Conservation (phyloP, 2,797 vertebrate genomes). For the Numenius phaeopus region DNA sequence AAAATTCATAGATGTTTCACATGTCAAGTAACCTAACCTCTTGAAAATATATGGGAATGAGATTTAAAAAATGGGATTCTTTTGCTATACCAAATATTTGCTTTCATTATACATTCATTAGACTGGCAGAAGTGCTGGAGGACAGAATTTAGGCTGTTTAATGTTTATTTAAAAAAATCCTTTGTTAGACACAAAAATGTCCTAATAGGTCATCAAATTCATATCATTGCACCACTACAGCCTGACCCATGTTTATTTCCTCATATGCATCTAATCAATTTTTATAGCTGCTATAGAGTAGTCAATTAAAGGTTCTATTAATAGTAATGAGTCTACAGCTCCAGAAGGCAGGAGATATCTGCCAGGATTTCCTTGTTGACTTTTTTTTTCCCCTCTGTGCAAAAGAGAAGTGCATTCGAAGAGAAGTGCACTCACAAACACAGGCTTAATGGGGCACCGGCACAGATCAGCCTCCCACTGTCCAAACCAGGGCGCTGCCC, state of each 20-base stretch:
- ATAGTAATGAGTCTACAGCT: constrained; percentile 74
- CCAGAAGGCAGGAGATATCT: constrained; percentile 11
- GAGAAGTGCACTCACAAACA: background rate
- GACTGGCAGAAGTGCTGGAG: constrained; percentile 1
- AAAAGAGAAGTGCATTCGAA: background rate
- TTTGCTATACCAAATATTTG: constrained; percentile 48
- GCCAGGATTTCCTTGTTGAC: background rate
- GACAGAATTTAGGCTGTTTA: constrained; percentile 11
- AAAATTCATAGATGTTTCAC: constrained; percentile 52
- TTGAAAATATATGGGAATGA: constrained; percentile 36
- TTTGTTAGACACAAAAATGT: constrained; percentile 16
- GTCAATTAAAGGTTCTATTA: constrained; percentile 70
- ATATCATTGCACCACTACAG: background rate
- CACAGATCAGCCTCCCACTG: background rate
- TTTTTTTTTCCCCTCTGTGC: background rate
- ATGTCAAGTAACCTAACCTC: constrained; percentile 32
- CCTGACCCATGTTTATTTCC: constrained; percentile 34
- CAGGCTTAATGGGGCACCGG: background rate
- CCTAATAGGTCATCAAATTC: constrained; percentile 24
- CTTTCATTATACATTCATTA: constrained; percentile 52
- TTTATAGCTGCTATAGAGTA: constrained; percentile 35
- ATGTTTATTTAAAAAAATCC: constrained; percentile 41
- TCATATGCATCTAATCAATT: constrained; percentile 44
- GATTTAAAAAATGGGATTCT: background rate
- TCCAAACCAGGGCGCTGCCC: background rate